A percentile compares a stretch with the other conserved stretches of the same genome.
Conservation (phyloP, 1,140 invertebrate species). For the Dicyema japonicum region DNA sequence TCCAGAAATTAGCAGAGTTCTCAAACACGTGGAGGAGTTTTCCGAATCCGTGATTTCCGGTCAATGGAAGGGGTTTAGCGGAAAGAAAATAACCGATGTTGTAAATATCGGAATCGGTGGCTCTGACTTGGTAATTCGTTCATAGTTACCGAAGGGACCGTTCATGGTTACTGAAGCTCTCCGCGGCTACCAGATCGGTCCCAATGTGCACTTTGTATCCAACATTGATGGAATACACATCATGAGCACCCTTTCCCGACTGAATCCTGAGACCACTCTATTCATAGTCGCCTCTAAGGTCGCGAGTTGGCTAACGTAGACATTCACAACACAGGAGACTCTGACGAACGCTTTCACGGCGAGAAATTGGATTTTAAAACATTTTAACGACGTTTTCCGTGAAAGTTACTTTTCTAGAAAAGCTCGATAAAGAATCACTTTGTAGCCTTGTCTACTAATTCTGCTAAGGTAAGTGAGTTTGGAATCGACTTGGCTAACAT, state of each 20-base stretch:
- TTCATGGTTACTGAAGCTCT: conserved; percentile 93
- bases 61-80: conserved; percentile 52
- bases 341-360: conserved; percentile 91
- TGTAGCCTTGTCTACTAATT: conserved; percentile 80
- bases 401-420: conserved; percentile 23
- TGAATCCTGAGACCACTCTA: conserved; percentile 61
- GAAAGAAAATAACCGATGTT: conserved; percentile 73
- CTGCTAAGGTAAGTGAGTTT: conserved; percentile 59
- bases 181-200: conserved; percentile 47
- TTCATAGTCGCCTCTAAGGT: conserved; percentile 89
- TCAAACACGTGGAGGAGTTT: conserved; percentile 76
- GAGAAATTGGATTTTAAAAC: conserved; percentile 58
- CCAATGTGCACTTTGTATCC: conserved; percentile 67
- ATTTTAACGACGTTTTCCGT: conserved; percentile 43
- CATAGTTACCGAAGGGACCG: conserved; percentile 31
- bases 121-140: conserved; percentile 45
- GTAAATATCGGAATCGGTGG: conserved; percentile 98
- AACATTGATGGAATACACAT: conserved; percentile 96
- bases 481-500: conserved; percentile 84
- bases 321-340: conserved; percentile 94
- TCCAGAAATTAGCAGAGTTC: conserved; percentile 55
- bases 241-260: conserved; percentile 54
- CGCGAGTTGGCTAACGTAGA: conserved; percentile 21
- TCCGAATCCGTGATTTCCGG: conserved; percentile 28
- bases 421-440: conserved; percentile 70